Evolutionary conservation across 92 coral and sea anemone genomes (phyloP).

Genomic region (Porites evermanni): DNA sequence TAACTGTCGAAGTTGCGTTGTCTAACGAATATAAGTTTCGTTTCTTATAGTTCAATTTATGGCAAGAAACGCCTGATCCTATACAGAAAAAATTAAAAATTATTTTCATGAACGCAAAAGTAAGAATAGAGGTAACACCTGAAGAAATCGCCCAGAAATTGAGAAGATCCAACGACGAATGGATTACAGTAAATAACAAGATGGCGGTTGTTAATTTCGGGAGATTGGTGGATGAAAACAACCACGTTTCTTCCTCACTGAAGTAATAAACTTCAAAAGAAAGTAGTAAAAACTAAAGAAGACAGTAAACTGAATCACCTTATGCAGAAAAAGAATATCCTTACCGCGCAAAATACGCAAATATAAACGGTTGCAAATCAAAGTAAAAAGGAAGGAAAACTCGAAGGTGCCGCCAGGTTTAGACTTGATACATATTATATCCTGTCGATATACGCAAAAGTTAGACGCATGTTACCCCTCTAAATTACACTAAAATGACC

Average conservation of each 20-base stretch:
- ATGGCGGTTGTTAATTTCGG: constrained; percentile 48
- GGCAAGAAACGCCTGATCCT: not conserved
- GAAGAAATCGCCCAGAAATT: not conserved
- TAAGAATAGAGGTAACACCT: not conserved
- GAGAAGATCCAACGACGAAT: constrained; percentile 6
- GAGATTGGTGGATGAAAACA: constrained; percentile 10
- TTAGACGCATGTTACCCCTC: not conserved
- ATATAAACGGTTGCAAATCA: constrained; percentile 23
- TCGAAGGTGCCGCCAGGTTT: constrained; percentile 1
- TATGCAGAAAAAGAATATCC: not conserved
- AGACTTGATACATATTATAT: constrained; percentile 8
- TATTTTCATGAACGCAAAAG: not conserved
- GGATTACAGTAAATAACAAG: constrained; percentile 37
- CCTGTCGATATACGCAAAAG: not conserved
- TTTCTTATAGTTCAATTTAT: not conserved
- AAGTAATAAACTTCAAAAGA: not conserved
- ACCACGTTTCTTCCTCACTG: not conserved
- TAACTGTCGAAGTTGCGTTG: constrained; percentile 54
- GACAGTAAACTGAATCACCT: not conserved
- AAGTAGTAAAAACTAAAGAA: no score
- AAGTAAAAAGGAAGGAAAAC: constrained; percentile 21
- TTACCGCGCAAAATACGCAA: not conserved
- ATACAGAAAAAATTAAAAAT: not conserved
- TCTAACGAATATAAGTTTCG: constrained; percentile 20
- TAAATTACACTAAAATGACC: not conserved